Base-by-base conservation (phyloP, 23 tunicate species). In the Ascidia mentula region DNA sequence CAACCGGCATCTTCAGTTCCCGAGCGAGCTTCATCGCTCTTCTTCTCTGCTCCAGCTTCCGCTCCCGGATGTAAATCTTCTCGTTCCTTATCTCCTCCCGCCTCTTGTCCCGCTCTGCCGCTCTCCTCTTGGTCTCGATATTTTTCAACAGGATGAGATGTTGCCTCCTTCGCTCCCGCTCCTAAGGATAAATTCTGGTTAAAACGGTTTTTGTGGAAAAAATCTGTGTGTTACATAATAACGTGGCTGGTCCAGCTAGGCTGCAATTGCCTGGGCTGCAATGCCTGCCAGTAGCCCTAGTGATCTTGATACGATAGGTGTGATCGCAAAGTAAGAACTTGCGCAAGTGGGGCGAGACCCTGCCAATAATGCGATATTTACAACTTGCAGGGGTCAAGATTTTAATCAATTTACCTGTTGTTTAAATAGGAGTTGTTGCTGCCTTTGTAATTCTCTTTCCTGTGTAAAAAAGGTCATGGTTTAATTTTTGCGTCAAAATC, bases 61-160 rank as follows among this genome's bases (percentile, higher is more conserved):
- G 80, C 65, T 88, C 93, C 26, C 87, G 77, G 36, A 90, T 88
- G 46, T 40, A 70, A 13, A 93, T 85, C 72, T 77, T 80, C 81
- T 93, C 98, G 46, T 83, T 80, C 42, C 85, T 88, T 40, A 93
- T 79, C 78, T 93, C 90, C 76, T 93, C 98, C 75, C 93, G 76
- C 45, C 93, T 83, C 40, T 86, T 60, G 69, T 93, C 98, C 76
- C 93, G 76, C 77, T 93, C 98, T 40, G 84, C 93, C 0, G 92
- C 92, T 76, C 87, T 75, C 46, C 88, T 84, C 60, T 82, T 80
- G 20, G 89, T 77, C 61, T 93, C 98, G 35, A 93, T 36, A 18
- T 82, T 84, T 75, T 86, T 88, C 59, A 88, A 40, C 18, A 84
- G 72, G 39, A 84, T 32, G 45, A 93, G 76, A 59, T 93, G 93